These are phyloP conservation scores for Varanus komodoensis DNA, from an alignment of 2,113 vertebrate genomes.

Conservation along the genomic window DNA sequence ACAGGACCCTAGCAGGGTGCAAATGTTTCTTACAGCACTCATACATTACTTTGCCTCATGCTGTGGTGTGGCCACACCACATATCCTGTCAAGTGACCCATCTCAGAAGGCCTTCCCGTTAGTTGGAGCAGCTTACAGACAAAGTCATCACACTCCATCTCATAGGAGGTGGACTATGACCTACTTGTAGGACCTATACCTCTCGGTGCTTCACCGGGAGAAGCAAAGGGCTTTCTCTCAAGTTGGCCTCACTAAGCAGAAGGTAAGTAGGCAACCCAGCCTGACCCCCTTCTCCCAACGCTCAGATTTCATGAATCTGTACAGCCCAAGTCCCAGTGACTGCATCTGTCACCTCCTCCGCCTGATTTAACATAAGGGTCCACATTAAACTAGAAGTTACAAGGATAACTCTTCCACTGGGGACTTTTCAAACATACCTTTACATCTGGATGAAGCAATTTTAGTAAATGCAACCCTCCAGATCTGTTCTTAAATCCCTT, in stretches of 20 bases:
- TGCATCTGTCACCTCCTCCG: not conserved
- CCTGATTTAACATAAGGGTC: not conserved
- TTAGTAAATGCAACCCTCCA: not conserved
- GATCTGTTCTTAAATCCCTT: no score
- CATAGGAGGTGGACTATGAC: not conserved
- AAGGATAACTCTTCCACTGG: not conserved
- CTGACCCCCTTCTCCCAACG: no score
- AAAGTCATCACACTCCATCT: no score
- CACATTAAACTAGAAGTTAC: not conserved
- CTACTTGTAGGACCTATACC: rapidly evolving
- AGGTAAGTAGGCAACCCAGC: not conserved
- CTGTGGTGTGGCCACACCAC: no score
- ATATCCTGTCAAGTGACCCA: no score
- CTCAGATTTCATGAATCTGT: not conserved
- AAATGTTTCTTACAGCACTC: not conserved
- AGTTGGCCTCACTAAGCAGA: not conserved
- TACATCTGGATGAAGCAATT: not conserved
- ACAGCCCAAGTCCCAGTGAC: not conserved
- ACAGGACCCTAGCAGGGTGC: not conserved
- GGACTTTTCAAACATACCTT: not conserved
- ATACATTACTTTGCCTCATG: not conserved
- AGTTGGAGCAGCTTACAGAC: not conserved
- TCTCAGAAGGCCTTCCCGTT: no score
- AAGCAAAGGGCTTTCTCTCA: not conserved
- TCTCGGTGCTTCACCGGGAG: not conserved